Conservation (phyloP, 2,113 vertebrate genomes). For the Cochlearius cochlearius region DNA sequence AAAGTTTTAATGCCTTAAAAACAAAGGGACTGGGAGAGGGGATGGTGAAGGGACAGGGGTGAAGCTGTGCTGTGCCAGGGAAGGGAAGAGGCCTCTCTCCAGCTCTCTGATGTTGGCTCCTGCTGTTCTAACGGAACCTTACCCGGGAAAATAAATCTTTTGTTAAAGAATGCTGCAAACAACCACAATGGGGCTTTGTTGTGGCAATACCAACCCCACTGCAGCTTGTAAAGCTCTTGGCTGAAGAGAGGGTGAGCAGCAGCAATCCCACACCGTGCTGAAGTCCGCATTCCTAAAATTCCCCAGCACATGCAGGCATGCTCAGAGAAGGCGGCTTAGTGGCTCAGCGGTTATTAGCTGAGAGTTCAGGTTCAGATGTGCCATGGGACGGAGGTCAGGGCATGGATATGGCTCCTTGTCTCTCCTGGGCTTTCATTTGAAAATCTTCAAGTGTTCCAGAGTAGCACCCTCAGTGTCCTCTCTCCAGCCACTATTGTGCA, state of each 20-base stretch:
- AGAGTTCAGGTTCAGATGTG: neutral
- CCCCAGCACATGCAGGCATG: neutral
- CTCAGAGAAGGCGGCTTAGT: neutral
- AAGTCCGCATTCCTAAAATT: conserved; percentile 53
- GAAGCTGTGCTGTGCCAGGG: neutral
- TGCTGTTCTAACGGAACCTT: conserved; percentile 32
- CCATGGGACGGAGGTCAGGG: neutral
- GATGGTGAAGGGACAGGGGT: neutral
- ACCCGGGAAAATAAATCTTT: conserved; percentile 53
- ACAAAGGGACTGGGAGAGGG: neutral
- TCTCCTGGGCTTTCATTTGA: neutral
- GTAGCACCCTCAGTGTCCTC: neutral
- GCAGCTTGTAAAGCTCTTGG: conserved; percentile 15
- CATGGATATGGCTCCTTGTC: neutral
- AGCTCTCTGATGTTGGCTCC: conserved; percentile 9
- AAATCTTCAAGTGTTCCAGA: neutral
- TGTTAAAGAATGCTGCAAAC: conserved; percentile 41
- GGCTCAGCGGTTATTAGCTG: neutral
- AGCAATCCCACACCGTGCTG: neutral
- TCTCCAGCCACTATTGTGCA: neutral
- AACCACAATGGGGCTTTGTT: conserved; percentile 40
- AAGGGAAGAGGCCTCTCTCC: neutral
- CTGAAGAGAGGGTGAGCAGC: neutral
- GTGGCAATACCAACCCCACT: neutral
- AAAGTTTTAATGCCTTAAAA: neutral